A percentile compares a stretch with the other conserved stretches of the same genome.
phyloP scores from a whole-genome alignment of 2,888 invertebrate species.

The Zygogramma bicolorata region DNA sequence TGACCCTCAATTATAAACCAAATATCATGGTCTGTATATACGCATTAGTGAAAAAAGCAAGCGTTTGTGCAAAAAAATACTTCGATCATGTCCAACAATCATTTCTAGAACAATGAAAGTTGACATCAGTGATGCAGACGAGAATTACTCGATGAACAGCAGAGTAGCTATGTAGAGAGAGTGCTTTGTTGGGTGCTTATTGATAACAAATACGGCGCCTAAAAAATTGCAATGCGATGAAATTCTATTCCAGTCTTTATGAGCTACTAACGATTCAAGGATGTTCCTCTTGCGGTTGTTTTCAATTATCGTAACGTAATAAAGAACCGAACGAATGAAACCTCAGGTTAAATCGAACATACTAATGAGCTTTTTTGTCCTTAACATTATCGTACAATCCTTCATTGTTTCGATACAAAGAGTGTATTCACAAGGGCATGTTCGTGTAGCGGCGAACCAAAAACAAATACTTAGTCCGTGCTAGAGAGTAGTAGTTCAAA shows the following conservation, averaged over 20 bases:
- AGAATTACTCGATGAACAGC: not conserved
- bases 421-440: conserved; percentile 12
- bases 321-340: conserved; percentile 18
- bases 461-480: not conserved
- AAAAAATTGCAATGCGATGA: conserved; percentile 19
- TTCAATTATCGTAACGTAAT: conserved; percentile 23
- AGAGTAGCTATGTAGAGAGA: not conserved
- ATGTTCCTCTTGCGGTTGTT: conserved; percentile 25
- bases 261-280: conserved; percentile 19
- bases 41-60: too few relatives aligned
- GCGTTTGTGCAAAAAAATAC: too few relatives aligned
- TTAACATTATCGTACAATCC: conserved; percentile 8
- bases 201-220: conserved; percentile 30
- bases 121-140: too few relatives aligned
- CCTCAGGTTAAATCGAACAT: conserved; percentile 26
- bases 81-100: too few relatives aligned
- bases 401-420: conserved; percentile 38
- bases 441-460: not conserved
- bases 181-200: not conserved
- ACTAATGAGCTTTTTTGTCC: conserved; percentile 30
- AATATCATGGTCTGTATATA: too few relatives aligned
- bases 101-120: too few relatives aligned
- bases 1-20: too few relatives aligned
- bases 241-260: conserved; percentile 22
- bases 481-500: not conserved